phyloP scores from a whole-genome alignment of 1,140 invertebrate species.

The Chelonus insularis region DNA sequence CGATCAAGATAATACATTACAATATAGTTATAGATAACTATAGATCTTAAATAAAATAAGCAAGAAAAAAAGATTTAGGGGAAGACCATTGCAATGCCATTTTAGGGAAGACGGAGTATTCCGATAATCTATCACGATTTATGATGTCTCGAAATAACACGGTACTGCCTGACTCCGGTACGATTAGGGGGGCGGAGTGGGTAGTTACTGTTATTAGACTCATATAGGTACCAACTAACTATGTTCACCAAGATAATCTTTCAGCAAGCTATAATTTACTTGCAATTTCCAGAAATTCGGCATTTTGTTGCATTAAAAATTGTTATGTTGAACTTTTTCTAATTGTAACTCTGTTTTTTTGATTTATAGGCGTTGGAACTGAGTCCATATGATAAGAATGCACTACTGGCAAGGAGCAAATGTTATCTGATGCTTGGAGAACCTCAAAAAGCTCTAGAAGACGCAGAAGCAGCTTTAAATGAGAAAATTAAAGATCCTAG shows the following conservation, averaged over 20 bases:
- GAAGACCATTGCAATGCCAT: background rate
- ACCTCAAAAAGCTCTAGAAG: conserved; percentile 77
- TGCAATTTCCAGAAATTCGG: background rate
- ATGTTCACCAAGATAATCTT: conserved; percentile 7
- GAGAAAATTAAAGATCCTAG: conserved; percentile 68
- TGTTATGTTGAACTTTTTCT: conserved; percentile 8
- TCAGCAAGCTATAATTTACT: background rate
- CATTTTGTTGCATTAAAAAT: background rate
- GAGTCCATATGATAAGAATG: conserved; percentile 81
- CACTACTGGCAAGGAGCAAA: conserved; percentile 84
- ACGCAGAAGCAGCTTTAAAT: conserved; percentile 79
- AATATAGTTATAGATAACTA: background rate
- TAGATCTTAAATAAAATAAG: no score
- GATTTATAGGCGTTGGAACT: conserved; percentile 81
- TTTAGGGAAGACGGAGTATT: conserved; percentile 25
- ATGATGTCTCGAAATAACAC: conserved; percentile 34
- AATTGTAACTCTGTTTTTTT: conserved; percentile 15
- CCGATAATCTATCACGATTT: conserved; percentile 39
- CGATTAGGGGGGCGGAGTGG: conserved; percentile 25
- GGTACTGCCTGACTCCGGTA: conserved; percentile 34
- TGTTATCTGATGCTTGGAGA: conserved; percentile 89
- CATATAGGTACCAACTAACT: conserved; percentile 8
- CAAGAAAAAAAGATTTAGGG: background rate
- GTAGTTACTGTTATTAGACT: conserved; percentile 30
- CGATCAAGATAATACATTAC: conserved; percentile 9